Evolutionary conservation across 2,113 vertebrate species (phyloP).

Genomic region (Muntiacus muntjak): DNA sequence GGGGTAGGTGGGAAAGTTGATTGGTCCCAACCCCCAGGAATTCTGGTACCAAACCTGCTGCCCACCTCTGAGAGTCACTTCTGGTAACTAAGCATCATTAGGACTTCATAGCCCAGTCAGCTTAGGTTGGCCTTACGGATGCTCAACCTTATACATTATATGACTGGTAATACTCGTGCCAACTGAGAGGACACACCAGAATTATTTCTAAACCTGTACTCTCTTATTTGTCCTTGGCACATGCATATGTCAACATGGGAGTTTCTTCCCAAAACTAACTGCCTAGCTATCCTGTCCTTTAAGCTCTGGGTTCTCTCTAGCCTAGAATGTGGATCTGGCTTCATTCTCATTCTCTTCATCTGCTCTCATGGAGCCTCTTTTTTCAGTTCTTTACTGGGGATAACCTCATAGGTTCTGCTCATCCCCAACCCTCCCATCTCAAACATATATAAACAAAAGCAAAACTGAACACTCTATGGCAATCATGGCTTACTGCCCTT

Average conservation of each 20-base stretch:
- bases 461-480: background rate
- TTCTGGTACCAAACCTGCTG: background rate
- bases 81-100: background rate
- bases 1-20: background rate
- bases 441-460: background rate
- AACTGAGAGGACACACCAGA: background rate
- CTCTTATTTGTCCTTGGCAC: background rate
- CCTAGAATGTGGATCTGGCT: background rate
- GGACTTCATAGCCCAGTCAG: background rate
- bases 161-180: too few species aligned
- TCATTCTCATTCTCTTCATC: background rate
- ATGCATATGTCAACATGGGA: background rate
- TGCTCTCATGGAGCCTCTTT: background rate
- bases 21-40: background rate
- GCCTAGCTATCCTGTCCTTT: background rate
- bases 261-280: background rate
- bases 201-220: background rate
- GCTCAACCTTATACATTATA: background rate
- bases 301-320: background rate
- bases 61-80: background rate
- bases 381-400: background rate
- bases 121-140: background rate
- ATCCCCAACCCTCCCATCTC: background rate
- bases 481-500: background rate
- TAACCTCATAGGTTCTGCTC: background rate